These are phyloP conservation scores for Cotesia glomerata DNA, from an alignment of 1,140 invertebrate species.

Conservation along the genomic window DNA sequence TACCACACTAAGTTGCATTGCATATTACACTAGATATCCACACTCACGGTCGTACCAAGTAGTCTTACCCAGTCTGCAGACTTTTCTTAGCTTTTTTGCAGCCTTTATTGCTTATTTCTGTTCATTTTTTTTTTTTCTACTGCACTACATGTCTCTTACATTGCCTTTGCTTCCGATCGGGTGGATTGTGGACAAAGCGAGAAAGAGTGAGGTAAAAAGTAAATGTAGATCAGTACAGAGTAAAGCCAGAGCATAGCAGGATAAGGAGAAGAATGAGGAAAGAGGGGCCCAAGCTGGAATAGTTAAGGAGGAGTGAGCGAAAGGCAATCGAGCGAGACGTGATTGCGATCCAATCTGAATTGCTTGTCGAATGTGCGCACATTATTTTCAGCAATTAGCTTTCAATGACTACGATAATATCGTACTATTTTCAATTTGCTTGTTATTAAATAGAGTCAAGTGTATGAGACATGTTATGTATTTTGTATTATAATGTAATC, in stretches of 20 bases:
- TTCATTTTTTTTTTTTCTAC: background rate
- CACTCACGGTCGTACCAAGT: conserved; percentile 5
- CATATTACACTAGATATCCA: background rate
- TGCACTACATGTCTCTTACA: too few relatives aligned
- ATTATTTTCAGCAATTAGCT: conserved; percentile 30
- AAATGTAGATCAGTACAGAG: background rate
- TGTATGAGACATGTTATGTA: background rate
- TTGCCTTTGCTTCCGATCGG: too few relatives aligned
- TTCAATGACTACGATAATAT: conserved; percentile 19
- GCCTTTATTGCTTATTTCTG: background rate
- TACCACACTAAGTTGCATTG: background rate
- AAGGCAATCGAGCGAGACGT: conserved; percentile 20
- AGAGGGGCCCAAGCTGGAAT: background rate
- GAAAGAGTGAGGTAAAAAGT: too few relatives aligned
- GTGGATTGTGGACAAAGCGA: too few relatives aligned
- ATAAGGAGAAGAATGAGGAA: background rate
- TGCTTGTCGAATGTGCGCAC: conserved; percentile 18
- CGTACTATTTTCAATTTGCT: conserved; percentile 16
- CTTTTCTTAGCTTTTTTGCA: background rate
- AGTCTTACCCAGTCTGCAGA: conserved; percentile 3
- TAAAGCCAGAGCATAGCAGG: background rate
- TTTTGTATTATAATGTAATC: background rate
- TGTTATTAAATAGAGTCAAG: conserved; percentile 10
- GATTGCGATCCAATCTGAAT: conserved; percentile 26
- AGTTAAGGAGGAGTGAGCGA: background rate